Evolutionary conservation across 1,140 invertebrate genomes (phyloP), one percentile per base, ranked within the genome.

Genomic region (Diorhabda elongata): DNA sequence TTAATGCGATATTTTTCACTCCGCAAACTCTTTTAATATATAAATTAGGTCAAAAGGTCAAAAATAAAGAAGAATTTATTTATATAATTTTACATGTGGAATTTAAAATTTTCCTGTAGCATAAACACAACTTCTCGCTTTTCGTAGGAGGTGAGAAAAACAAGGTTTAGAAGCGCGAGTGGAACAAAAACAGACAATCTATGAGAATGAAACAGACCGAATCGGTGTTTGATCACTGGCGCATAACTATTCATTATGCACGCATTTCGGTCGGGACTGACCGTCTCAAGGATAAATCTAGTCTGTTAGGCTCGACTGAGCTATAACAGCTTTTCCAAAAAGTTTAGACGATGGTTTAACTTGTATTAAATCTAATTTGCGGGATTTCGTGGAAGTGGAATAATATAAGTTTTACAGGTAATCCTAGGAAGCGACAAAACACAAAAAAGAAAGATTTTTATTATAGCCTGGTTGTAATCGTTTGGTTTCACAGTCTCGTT

Each of bases 201-300:
- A 8, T 8, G 8, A 41, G 42, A 72, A 62, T 47, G 69, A 59
- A 52, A 47, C 45, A 70, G 67, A 73, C 60, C 56, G 61, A 67
- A 65, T 58, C 68, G 66, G 70, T 77, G 71, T 75, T 78, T 76
- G 75, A 72, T 76, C 76, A 78, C 71, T 76, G 74, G 76, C 75
- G 76, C 76, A 78, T 76, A 78, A 78, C 72, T 71, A 73, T 73
- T 78, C 73, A 78, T 78, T 78, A 78, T 78, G 74, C 74, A 78
- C 77, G 77, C 77, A 78, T 78, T 78, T 78, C 58, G 75, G 73
- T 72, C 73, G 75, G 69, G 71, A 73, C 72, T 75, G 72, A 75
- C 74, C 74, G 77, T 78, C 77, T 78, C 77, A 78, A 78, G 77
- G 77, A 74, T 73, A 76, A 73, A 69, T 74, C 73, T 73, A 70